Base-by-base conservation (phyloP, 2,797 vertebrate genomes). In the Philypnodon macrostomus region DNA sequence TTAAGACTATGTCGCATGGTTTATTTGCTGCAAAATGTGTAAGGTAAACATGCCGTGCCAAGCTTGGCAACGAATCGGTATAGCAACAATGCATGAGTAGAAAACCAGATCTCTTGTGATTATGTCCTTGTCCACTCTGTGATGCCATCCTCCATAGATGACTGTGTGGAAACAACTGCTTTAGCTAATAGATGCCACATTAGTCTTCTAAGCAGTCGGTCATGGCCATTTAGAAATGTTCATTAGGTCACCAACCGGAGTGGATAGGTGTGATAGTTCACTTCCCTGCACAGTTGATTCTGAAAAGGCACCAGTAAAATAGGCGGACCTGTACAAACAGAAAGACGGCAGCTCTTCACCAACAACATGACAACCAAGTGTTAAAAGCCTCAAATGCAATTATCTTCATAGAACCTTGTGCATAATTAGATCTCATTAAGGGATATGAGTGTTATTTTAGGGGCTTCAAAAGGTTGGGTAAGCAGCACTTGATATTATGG, bases 191-290 rank as follows among this genome's bases (percentile, higher is more conserved):
- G 80, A 80, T 80, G 81, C 82, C 79, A 81, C 87, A 90, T 89
- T 89, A 90, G 85, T 85, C 79, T 86, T 80, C 84, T 87, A 90
- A 89, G 86, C 85, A 87, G 85, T 80, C 90, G 87, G 84, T 87
- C 89, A 86, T 87, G 85, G 86, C 79, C 79, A 88, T 88, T 89
- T 89, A 87, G 86, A 88, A 88, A 88, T 87, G 86, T 87, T 91
- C 84, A 90, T 89, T 89, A 91, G 82, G 73, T 84, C 60, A 67
- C 50, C 16, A 79, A 79, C 72, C 77, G 67, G 73, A 86, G 77
- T 80, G 70, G 79, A 80, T 77, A 79, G 85, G 80, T 88, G 84
- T 76, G 75, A 85, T 83, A 84, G 69, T 85, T 84, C 73, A 78
- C 79, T 86, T 75, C 58, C 67, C 47, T 41, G n/a, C n/a, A n/a